Conservation (phyloP, 2,888 invertebrate species). For the Gari tellinella region DNA sequence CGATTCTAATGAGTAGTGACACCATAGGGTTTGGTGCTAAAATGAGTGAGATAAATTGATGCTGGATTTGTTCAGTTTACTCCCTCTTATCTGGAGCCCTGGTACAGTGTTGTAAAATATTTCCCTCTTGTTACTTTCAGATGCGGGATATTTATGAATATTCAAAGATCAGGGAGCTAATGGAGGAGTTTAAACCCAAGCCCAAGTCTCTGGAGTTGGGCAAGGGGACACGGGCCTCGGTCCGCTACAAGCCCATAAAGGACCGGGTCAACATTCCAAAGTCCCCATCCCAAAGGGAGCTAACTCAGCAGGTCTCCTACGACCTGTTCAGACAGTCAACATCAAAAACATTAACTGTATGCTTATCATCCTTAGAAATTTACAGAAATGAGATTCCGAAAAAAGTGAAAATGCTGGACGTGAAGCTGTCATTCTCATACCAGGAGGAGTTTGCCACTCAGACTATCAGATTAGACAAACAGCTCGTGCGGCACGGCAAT, state of each 20-base stretch:
- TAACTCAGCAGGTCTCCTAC: constrained; percentile 31
- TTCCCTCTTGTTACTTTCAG: constrained; percentile 31
- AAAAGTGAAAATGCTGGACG: constrained; percentile 67
- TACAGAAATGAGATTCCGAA: constrained; percentile 65
- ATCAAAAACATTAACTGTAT: constrained; percentile 58
- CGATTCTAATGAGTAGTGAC: too few species aligned
- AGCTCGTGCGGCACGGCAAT: constrained; percentile 65
- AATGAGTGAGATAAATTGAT: too few species aligned
- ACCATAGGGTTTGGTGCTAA: too few species aligned
- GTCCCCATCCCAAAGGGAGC: constrained; percentile 52
- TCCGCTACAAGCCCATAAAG: constrained; percentile 54
- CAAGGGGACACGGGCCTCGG: constrained; percentile 17
- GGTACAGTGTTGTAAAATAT: neutral
- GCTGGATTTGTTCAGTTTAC: too few species aligned
- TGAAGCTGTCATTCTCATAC: constrained; percentile 67
- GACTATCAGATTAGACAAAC: constrained; percentile 63
- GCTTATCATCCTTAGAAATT: constrained; percentile 64
- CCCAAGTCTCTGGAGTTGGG: constrained; percentile 16
- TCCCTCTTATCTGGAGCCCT: too few species aligned
- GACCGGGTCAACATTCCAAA: constrained; percentile 44
- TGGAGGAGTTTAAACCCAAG: constrained; percentile 60
- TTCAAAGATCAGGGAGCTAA: constrained; percentile 54
- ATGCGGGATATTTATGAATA: constrained; percentile 59
- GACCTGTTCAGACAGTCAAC: constrained; percentile 62
- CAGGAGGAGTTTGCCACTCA: constrained; percentile 66